Conservation (phyloP, 2,888 invertebrate species). For the Hirtodrosophila duncani region DNA sequence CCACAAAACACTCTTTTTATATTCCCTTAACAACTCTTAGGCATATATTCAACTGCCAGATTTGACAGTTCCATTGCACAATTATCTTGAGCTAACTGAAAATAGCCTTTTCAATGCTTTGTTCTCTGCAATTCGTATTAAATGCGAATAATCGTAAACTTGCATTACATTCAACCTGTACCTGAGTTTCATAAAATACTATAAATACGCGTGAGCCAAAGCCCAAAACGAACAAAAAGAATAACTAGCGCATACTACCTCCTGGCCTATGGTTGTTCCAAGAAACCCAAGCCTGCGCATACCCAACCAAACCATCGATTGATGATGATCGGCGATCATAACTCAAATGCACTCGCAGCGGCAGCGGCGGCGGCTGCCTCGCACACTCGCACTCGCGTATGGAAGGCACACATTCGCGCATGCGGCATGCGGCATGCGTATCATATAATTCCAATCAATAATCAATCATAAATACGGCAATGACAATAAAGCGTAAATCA, state of each 20-base stretch:
- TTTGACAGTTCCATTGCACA: no score
- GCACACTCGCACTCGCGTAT: slow-evolving; percentile 25
- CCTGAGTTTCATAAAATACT: no score
- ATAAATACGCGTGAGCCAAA: no score
- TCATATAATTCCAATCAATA: slow-evolving; percentile 69
- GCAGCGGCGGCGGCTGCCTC: slow-evolving; percentile 1
- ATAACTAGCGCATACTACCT: slow-evolving; percentile 13
- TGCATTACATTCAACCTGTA: no score
- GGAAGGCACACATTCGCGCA: slow-evolving; percentile 67
- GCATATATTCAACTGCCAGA: no score
- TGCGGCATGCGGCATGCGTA: no score
- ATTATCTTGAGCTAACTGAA: no score
- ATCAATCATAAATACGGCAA: slow-evolving; percentile 70
- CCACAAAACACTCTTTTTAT: no score
- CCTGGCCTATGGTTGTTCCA: slow-evolving; percentile 20
- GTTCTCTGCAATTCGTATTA: no score
- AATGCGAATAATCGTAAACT: slow-evolving; percentile 43
- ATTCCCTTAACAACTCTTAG: no score
- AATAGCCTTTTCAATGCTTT: no score
- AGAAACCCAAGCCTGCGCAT: slow-evolving; percentile 21
- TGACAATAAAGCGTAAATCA: slow-evolving; percentile 72
- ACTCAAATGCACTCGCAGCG: slow-evolving; percentile 22
- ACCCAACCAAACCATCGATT: no score
- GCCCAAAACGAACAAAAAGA: background rate
- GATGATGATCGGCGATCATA: slow-evolving; percentile 28